Conservation (phyloP, 64 coral and sea anemone species). For the Porites lutea region DNA sequence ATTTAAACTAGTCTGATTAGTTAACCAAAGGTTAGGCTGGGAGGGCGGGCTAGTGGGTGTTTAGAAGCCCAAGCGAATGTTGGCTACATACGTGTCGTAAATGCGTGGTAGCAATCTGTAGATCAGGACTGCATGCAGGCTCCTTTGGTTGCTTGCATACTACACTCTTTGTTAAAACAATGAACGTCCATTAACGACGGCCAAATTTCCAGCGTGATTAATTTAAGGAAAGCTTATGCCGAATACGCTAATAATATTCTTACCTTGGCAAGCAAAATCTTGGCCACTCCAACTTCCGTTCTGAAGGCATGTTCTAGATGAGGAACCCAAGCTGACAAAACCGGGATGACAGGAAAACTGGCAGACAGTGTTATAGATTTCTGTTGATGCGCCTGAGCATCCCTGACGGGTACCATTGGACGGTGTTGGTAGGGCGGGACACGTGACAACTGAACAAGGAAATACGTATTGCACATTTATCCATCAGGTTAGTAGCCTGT, state of each 20-base stretch:
- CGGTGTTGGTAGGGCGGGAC: conserved; percentile 3
- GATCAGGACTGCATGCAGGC: too few relatives aligned
- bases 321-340: background rate
- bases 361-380: conserved; percentile 24
- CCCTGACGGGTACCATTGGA: background rate
- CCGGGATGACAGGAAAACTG: conserved; percentile 16
- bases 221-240: background rate
- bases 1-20: too few relatives aligned
- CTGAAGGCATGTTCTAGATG: conserved; percentile 34
- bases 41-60: too few relatives aligned
- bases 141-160: too few relatives aligned
- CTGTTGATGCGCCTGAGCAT: background rate
- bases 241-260: too few relatives aligned
- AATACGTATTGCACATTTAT: background rate
- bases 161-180: too few relatives aligned
- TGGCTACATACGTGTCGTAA: too few relatives aligned
- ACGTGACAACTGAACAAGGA: conserved; percentile 12
- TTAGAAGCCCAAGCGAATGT: too few relatives aligned
- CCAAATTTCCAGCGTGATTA: too few relatives aligned
- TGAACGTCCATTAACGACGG: too few relatives aligned
- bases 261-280: conserved; percentile 27
- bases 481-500: background rate
- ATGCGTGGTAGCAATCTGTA: too few relatives aligned
- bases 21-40: too few relatives aligned
- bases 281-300: conserved; percentile 61